Base-by-base conservation (phyloP, 2,113 vertebrate genomes). In the Hemibagrus wyckioides region DNA sequence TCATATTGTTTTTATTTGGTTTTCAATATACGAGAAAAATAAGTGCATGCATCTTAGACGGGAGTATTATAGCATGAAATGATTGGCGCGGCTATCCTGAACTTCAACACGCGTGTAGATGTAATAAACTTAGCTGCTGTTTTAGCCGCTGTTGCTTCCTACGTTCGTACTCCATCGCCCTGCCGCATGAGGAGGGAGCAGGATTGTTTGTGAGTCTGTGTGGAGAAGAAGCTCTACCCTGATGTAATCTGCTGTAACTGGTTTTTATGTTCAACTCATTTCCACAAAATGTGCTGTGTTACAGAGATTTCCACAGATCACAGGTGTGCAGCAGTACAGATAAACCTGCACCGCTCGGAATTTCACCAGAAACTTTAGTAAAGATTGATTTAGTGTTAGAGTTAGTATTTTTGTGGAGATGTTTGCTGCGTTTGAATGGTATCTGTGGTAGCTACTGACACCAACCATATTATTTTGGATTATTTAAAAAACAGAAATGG, bases 271-370 rank as follows among this genome's bases (percentile, higher is more conserved):
- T 33, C 52, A 54, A 54, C 30, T 57, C 52, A 25, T 80, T 80
- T 80, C 13, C 9, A 36, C 19, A 57, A 80, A 80, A 80, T 80
- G 44, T 77, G 75, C 75, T 77, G 75, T 17, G 75, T 77, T 50
- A 77, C 75, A 30, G 17, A 25, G 4, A 36, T 80, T 57, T 13
- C 50, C 15, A 11, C 52, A 80, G 23, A 23, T 57, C n/a, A 57
- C 30, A 80, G 33, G 30, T 30, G 48, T 54, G 30, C 52, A 80
- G 52, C 33, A 21, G 8, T 50, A 21, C 21, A 44, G 41, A 75
- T 44, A 75, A 75, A 75, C 39, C 10, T 44, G 48, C 28, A 77
- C 44, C 7, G 28, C 44, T 50, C 28, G 36, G 21, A 23, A 57
- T 13, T 80, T 19, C 30, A 48, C 41, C 11, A 15, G 4, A 79